These are phyloP conservation scores for Corapipo altera DNA, from an alignment of 2,113 vertebrate genomes.

Conservation along the genomic window DNA sequence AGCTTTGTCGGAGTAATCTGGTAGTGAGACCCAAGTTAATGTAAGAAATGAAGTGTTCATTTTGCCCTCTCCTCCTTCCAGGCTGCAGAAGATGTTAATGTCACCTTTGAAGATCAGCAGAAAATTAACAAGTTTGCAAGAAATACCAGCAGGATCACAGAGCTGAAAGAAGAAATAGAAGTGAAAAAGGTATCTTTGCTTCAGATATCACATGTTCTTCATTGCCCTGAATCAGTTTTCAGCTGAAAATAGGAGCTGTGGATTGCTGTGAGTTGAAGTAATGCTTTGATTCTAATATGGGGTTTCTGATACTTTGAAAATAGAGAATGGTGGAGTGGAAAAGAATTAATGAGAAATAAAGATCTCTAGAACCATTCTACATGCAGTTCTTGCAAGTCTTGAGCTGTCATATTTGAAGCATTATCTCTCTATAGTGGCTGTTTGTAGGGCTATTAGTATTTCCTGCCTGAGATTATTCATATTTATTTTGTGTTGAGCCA, in stretches of 20 bases:
- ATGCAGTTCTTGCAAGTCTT: neutral
- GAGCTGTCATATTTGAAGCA: neutral
- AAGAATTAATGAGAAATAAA: neutral
- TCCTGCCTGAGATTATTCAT: neutral
- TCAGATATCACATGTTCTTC: neutral
- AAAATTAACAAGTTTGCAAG: constrained; percentile 99
- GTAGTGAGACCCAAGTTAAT: neutral
- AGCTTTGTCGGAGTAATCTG: neutral
- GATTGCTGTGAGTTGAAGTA: neutral
- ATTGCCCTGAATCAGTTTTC: neutral
- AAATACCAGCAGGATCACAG: constrained; percentile 91
- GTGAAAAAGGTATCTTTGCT: constrained; percentile 84
- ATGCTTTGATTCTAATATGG: neutral
- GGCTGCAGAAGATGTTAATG: constrained; percentile 95
- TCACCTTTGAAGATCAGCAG: constrained; percentile 97
- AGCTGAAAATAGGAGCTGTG: neutral
- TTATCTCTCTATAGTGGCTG: neutral
- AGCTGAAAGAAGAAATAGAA: constrained; percentile 96
- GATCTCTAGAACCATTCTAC: neutral
- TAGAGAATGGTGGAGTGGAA: neutral
- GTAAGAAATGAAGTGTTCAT: rapidly evolving
- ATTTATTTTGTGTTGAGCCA: neutral
- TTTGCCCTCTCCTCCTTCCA: constrained; percentile 8
- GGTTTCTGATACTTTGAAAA: neutral
- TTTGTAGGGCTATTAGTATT: neutral